Conservation (phyloP, 2,113 vertebrate species). For the Oreochromis niloticus region DNA sequence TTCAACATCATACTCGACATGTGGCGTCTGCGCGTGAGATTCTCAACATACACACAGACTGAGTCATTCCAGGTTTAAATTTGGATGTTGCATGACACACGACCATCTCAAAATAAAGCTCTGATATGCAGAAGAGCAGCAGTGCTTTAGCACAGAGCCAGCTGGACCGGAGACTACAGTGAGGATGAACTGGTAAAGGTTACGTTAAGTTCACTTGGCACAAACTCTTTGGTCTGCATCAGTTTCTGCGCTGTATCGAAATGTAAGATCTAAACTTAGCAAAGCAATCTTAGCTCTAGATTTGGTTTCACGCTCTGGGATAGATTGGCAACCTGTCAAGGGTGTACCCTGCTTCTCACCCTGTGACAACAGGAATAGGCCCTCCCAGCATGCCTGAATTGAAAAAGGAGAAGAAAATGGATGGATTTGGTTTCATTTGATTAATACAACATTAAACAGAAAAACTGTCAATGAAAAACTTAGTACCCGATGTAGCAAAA, state of each 20-base stretch:
- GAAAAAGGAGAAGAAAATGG: background rate
- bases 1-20: slow-evolving; percentile 36
- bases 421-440: background rate
- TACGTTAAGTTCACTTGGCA: background rate
- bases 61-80: slow-evolving; percentile 14
- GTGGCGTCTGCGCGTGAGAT: background rate
- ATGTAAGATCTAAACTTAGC: background rate
- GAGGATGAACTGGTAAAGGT: background rate
- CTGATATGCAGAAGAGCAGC: background rate
- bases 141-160: background rate
- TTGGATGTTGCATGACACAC: background rate
- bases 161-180: background rate
- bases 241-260: background rate
- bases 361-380: background rate
- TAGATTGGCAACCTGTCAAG: background rate
- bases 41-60: background rate
- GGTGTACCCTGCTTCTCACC: background rate
- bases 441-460: background rate
- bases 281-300: background rate
- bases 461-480: background rate
- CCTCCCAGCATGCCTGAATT: background rate
- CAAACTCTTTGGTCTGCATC: background rate
- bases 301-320: background rate
- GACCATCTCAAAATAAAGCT: background rate
- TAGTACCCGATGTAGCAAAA: background rate